Conservation (phyloP, 2,113 vertebrate species). For the Urocynchramus pylzowi region DNA sequence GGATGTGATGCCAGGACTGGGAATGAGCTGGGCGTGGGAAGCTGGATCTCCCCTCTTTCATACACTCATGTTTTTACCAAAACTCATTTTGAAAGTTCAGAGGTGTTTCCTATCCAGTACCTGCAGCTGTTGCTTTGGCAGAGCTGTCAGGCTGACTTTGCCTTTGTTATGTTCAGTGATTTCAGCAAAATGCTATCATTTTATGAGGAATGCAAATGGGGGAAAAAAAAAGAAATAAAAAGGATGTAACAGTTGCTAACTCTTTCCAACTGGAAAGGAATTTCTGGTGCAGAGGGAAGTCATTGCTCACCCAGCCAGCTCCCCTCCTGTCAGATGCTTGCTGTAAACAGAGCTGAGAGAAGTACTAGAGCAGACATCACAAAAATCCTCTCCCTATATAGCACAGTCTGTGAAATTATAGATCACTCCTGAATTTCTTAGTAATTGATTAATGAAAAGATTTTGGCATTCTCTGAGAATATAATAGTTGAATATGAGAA, state of each 20-base stretch:
- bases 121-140: conserved; percentile 42
- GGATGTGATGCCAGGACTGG: neutral
- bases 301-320: neutral
- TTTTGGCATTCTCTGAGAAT: neutral
- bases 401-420: neutral
- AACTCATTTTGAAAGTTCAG: neutral
- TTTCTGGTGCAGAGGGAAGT: neutral
- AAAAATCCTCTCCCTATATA: neutral
- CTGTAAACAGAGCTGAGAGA: neutral
- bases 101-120: neutral
- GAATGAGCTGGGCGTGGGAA: neutral
- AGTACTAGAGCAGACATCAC: neutral
- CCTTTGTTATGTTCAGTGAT: neutral
- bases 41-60: neutral
- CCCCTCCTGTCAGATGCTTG: neutral
- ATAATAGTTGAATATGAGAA: neutral
- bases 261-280: neutral
- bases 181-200: neutral
- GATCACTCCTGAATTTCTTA: neutral
- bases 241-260: neutral
- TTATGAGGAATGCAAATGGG: neutral
- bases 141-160: neutral
- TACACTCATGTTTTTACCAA: rapidly evolving
- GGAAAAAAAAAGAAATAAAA: too few species aligned
- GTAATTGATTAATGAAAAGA: neutral